These are phyloP conservation scores for Noctua janthe DNA, from an alignment of 2,888 invertebrate genomes.

Conservation along the genomic window DNA sequence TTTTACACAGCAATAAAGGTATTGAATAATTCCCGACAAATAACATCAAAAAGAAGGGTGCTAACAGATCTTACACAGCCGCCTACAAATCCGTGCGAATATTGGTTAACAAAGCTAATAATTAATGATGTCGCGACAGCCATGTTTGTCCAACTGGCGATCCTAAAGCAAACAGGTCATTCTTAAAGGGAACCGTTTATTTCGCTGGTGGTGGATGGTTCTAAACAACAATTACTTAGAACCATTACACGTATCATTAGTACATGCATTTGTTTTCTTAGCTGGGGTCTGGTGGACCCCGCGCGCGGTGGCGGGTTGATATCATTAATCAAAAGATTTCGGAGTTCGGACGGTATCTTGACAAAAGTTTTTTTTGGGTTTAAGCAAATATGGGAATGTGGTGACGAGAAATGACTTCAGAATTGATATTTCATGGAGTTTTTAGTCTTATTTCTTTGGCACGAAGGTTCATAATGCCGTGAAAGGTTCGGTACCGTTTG, in stretches of 20 bases:
- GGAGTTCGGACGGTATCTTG: constrained; percentile 77
- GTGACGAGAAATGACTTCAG: constrained; percentile 58
- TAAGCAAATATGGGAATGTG: constrained; percentile 86
- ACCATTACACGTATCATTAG: constrained; percentile 87
- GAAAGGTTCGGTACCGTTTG: neutral
- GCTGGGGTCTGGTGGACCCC: constrained; percentile 76
- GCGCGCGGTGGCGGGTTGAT: constrained; percentile 78
- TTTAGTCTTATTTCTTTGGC: neutral
- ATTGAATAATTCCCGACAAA: constrained; percentile 52
- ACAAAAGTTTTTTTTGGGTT: constrained; percentile 85
- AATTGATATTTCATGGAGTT: neutral
- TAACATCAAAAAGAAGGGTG: constrained; percentile 58
- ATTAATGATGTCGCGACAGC: constrained; percentile 86
- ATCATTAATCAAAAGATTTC: constrained; percentile 85
- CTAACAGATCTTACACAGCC: constrained; percentile 55
- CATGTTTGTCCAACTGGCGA: constrained; percentile 85
- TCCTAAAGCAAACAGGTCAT: constrained; percentile 84
- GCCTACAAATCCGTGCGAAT: constrained; percentile 70
- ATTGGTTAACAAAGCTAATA: constrained; percentile 76
- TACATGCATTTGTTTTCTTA: constrained; percentile 84
- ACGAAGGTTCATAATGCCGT: constrained; percentile 6
- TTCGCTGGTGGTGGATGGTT: constrained; percentile 84
- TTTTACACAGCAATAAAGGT: neutral
- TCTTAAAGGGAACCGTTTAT: constrained; percentile 76
- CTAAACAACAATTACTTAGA: constrained; percentile 83